Percentiles rank a stretch among this genome's conserved stretches.
Conservation (phyloP, 2,113 vertebrate species). For the Tyto alba region DNA sequence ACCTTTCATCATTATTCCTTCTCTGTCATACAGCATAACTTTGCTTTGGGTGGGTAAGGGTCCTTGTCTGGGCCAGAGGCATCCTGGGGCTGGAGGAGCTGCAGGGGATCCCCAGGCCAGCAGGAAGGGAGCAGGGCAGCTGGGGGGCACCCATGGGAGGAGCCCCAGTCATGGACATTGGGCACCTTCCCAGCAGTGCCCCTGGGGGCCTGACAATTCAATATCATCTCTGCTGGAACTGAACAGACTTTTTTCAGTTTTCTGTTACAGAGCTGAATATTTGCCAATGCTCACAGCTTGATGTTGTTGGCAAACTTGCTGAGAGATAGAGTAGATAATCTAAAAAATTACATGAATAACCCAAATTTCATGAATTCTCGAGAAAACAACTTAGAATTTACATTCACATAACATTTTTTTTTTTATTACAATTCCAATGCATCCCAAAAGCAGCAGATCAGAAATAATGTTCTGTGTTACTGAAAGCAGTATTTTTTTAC, state of each 20-base stretch:
- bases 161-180: background rate
- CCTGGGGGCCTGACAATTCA: accelerated
- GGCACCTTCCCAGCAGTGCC: background rate
- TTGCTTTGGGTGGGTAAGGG: background rate
- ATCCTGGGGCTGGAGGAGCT: background rate
- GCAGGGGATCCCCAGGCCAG: accelerated
- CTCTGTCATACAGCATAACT: background rate
- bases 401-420: background rate
- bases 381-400: background rate
- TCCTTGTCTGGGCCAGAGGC: accelerated
- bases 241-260: background rate
- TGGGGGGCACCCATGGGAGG: accelerated
- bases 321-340: background rate
- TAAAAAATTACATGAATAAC: background rate
- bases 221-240: too few species aligned
- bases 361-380: background rate
- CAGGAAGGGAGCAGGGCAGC: background rate
- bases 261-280: background rate
- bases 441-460: background rate
- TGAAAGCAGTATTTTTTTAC: background rate
- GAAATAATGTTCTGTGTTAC: background rate
- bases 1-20: background rate
- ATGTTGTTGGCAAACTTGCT: background rate
- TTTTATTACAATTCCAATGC: background rate
- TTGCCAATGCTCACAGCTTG: background rate